These are phyloP conservation scores for Melanaphis sacchari DNA, from an alignment of 1,140 invertebrate genomes.

Conservation along the genomic window DNA sequence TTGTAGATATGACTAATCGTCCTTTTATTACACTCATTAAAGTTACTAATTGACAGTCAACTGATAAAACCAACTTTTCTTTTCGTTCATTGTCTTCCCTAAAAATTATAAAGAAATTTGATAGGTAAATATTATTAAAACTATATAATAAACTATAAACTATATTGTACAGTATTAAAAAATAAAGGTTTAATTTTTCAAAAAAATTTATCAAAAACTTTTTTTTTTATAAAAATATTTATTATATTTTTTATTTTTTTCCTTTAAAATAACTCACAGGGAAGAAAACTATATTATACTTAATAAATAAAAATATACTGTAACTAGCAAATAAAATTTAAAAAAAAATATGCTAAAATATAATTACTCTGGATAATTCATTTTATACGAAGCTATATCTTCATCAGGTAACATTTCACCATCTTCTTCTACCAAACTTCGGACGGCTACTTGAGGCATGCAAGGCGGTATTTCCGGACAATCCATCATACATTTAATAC, in stretches of 20 bases:
- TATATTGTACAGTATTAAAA: too few relatives aligned
- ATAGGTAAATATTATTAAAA: not conserved
- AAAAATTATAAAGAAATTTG: not conserved
- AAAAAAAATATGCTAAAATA: not conserved
- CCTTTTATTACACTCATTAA: constrained; percentile 72
- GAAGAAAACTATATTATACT: too few relatives aligned
- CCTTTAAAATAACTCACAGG: too few relatives aligned
- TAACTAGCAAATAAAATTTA: not conserved
- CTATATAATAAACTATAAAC: too few relatives aligned
- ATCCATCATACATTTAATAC: constrained; percentile 58
- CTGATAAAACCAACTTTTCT: constrained; percentile 70
- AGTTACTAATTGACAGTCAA: constrained; percentile 73
- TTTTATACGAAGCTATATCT: constrained; percentile 53
- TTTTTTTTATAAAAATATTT: too few relatives aligned
- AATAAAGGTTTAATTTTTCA: too few relatives aligned
- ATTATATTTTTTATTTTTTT: too few relatives aligned
- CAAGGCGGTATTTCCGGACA: constrained; percentile 49
- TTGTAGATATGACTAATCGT: constrained; percentile 72
- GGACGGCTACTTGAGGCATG: constrained; percentile 43
- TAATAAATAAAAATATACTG: not conserved
- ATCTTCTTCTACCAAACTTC: constrained; percentile 50
- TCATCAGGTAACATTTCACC: constrained; percentile 52
- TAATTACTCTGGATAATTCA: constrained; percentile 47
- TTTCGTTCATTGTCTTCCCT: constrained; percentile 60
- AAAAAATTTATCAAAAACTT: too few relatives aligned